Base-by-base conservation (phyloP, 2,888 invertebrate genomes). In the Dorcus parallelipipedus region DNA sequence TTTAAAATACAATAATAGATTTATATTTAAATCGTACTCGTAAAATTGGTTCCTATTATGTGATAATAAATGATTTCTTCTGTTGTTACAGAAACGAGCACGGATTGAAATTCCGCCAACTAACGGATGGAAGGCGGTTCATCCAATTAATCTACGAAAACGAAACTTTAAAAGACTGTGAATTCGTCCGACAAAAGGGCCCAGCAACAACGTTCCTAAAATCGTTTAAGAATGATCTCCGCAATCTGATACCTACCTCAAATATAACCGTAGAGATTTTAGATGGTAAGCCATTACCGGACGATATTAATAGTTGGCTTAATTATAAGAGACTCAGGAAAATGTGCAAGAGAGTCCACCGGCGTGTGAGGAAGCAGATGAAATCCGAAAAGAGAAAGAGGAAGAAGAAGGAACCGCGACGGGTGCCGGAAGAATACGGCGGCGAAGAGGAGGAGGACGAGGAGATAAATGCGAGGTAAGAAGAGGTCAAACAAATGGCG, bases 61-160 rank as follows among this genome's bases (percentile, higher is more conserved):
- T 20, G 20, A 6, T 33, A 9, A 7, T 14, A 14, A 8, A 14
- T 41, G 41, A 10, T 10, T 41, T 41, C 7, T 41, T 41, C 41
- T 41, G 54, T 51, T 52, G 9, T 66, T 66, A 9, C 65, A 70
- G 69, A 55, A 64, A 23, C 80, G 84, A 84, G 58, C 73, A 74
- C 50, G 84, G 84, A 1, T 73, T 88, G 20, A 82, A 81, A 64
- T 81, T 88, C 23, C 84, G 87, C 17, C 87, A 89, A 74, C 77
- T 89, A 64, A 84, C 86, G n/a, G 86, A 87, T 71, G 87, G 87
- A 56, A 80, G 80, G 67, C 85, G 85, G 76, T 82, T 89, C 74
- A 82, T 89, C 49, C 88, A 89, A 77, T 76, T 88, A 39, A 88
- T 89, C 65, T 88, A 87, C 80, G 80, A 84, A 53, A 80, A 81